A percentile compares a stretch with the other conserved stretches of the same genome.
Conservation (phyloP, 2,113 vertebrate species). For the Empidonax traillii region DNA sequence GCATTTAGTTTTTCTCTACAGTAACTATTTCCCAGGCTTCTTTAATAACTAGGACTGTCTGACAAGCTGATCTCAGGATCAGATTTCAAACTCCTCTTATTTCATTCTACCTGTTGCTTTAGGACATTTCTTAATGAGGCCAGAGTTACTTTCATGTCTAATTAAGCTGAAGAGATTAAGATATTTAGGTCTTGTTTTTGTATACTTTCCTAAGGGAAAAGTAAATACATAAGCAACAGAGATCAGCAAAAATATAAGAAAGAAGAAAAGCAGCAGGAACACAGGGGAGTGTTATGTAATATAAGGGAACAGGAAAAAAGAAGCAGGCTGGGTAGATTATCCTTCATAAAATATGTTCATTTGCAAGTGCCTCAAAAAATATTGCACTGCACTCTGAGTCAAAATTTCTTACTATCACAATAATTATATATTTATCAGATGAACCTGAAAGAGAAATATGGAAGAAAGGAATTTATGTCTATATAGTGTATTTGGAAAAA, state of each 20-base stretch:
- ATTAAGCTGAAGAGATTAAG: slow-evolving; percentile 56
- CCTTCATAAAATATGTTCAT: not conserved
- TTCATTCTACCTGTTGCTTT: slow-evolving; percentile 46
- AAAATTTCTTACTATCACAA: not conserved
- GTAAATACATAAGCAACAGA: slow-evolving; percentile 1
- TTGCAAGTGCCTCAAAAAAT: slow-evolving; percentile 1
- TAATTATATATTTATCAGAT: not conserved
- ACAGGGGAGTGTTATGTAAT: not conserved
- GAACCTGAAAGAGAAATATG: not conserved
- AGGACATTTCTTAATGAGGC: slow-evolving; percentile 44
- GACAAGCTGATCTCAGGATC: slow-evolving; percentile 13
- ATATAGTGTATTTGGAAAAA: not conserved
- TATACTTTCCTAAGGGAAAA: slow-evolving; percentile 29
- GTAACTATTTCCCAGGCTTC: not conserved
- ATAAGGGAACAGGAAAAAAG: not conserved
- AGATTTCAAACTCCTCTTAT: not conserved
- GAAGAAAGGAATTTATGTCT: not conserved
- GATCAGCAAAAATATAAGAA: slow-evolving; percentile 43
- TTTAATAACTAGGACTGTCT: not conserved
- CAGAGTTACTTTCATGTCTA: slow-evolving; percentile 48
- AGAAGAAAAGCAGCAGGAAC: not conserved
- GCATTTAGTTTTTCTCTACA: slow-evolving; percentile 11
- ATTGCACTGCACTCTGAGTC: not conserved
- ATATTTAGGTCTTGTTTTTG: slow-evolving; percentile 25
- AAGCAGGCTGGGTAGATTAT: not conserved